A percentile compares a stretch with the other conserved stretches of the same genome.
Evolutionary conservation across 2,888 invertebrate species (phyloP).

Genomic region (Trachelus iudaicus): DNA sequence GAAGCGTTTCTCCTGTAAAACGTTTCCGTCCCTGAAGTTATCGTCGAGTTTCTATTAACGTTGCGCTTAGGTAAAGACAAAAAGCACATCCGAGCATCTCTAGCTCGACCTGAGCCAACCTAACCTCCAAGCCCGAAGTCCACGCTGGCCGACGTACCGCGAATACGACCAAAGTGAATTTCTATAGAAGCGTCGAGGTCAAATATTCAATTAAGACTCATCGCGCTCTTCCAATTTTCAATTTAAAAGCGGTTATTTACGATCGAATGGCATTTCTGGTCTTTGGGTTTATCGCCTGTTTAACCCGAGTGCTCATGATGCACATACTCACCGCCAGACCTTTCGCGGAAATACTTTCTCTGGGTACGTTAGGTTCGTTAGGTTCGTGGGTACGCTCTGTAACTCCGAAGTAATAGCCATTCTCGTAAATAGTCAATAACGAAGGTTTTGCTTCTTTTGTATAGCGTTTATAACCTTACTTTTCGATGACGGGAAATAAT

Average conservation of each 20-base stretch:
- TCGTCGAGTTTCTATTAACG: not conserved
- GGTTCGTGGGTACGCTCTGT: not conserved
- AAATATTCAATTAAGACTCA: not conserved
- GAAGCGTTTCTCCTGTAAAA: not conserved
- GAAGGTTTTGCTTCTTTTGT: not conserved
- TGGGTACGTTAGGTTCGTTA: not conserved
- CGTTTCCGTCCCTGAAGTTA: not conserved
- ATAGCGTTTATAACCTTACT: not conserved
- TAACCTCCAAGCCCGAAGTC: not conserved
- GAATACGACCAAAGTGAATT: not conserved
- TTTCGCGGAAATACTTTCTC: not conserved
- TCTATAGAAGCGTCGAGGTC: not conserved
- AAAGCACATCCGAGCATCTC: not conserved
- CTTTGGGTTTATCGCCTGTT: not conserved
- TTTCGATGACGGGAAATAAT: not conserved
- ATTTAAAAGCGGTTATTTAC: too few species aligned
- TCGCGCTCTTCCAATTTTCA: not conserved
- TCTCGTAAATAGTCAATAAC: not conserved
- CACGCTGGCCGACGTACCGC: not conserved
- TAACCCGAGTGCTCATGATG: not conserved
- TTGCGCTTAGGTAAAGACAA: not conserved
- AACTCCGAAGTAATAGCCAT: not conserved
- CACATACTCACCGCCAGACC: not conserved
- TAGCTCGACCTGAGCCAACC: not conserved
- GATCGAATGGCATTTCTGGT: too few species aligned